Conservation (phyloP, 2,888 invertebrate genomes). For the Scrobipalpa atriplicella region DNA sequence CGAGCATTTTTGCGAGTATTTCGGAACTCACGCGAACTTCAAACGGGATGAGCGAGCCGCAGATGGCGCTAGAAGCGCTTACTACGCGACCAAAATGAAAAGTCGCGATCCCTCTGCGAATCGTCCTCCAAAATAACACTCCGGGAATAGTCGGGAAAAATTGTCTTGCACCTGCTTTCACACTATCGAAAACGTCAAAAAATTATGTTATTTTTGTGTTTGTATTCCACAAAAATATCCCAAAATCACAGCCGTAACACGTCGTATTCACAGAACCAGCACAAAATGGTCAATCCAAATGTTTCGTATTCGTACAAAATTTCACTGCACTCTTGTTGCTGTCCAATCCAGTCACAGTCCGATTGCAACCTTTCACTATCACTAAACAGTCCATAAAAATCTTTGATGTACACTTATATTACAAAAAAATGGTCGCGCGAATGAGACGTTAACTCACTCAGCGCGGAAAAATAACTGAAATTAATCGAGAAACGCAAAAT, state of each 20-base stretch:
- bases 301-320: constrained; percentile 55
- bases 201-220: constrained; percentile 50
- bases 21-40: constrained; percentile 63
- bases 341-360: constrained; percentile 59
- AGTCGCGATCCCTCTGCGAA: constrained; percentile 47
- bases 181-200: constrained; percentile 65
- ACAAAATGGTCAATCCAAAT: constrained; percentile 61
- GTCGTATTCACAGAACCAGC: constrained; percentile 40
- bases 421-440: constrained; percentile 72
- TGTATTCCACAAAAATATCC: constrained; percentile 37
- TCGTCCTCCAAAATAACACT: constrained; percentile 42
- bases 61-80: constrained; percentile 67
- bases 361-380: constrained; percentile 58
- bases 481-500: constrained; percentile 77
- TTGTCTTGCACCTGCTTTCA: constrained; percentile 64
- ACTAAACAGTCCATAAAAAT: constrained; percentile 51
- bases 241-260: constrained; percentile 62
- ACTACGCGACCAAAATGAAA: constrained; percentile 50
- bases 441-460: constrained; percentile 59
- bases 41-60: constrained; percentile 49
- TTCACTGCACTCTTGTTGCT: constrained; percentile 59
- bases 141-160: constrained; percentile 50
- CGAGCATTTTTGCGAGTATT: constrained; percentile 66
- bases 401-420: constrained; percentile 65
- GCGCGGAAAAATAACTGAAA: constrained; percentile 76